These are phyloP conservation scores for Periophthalmodon schlosseri DNA, from an alignment of 2,113 vertebrate genomes.

Conservation along the genomic window DNA sequence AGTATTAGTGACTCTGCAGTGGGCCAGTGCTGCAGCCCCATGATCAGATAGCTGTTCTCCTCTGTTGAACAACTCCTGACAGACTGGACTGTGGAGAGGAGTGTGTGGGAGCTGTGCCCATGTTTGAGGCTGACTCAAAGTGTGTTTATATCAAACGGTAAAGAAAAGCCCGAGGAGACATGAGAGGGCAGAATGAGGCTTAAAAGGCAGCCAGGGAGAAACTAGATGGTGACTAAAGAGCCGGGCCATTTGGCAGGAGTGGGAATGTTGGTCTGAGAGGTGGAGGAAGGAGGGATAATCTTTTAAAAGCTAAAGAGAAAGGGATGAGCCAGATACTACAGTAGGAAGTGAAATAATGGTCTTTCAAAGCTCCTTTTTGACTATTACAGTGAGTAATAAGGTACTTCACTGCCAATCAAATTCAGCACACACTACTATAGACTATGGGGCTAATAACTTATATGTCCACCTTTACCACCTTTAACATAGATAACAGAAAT, in stretches of 20 bases:
- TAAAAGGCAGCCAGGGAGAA: conserved; percentile 35
- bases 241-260: conserved; percentile 32
- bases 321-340: conserved; percentile 6
- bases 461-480: too few species aligned
- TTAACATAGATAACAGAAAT: too few species aligned
- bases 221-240: conserved; percentile 24
- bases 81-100: conserved; percentile 11
- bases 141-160: conserved; percentile 9
- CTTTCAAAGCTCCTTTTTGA: not conserved
- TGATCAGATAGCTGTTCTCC: conserved; percentile 20
- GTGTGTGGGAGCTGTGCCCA: conserved; percentile 3
- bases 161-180: conserved; percentile 21
- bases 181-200: conserved; percentile 26
- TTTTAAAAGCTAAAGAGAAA: conserved; percentile 19
- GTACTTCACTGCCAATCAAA: not conserved
- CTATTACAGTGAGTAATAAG: not conserved
- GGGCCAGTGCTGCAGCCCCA: conserved; percentile 25
- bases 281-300: conserved; percentile 21
- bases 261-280: conserved; percentile 28
- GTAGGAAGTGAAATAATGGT: conserved; percentile 3
- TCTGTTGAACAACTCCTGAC: conserved; percentile 1
- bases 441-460: not conserved
- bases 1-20: not conserved
- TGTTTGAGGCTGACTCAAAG: conserved; percentile 10
- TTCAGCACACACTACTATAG: not conserved